phyloP scores from a whole-genome alignment of 2,888 invertebrate species.

The Magallana nippona region DNA sequence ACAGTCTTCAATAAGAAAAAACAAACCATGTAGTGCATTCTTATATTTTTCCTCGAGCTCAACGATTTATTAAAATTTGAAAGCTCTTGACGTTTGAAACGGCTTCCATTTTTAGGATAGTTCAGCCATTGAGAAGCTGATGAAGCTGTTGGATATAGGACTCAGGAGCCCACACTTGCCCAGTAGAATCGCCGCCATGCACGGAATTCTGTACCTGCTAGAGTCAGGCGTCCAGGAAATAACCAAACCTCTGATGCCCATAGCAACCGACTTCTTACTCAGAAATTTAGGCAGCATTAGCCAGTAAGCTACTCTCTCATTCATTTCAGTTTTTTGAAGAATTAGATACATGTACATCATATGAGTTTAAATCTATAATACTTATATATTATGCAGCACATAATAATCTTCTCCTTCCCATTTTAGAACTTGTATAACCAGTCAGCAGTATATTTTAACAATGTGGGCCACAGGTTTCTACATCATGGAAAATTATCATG shows the following conservation, averaged over 20 bases:
- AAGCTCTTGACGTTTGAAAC: no score
- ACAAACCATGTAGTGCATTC: no score
- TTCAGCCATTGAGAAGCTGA: conserved; percentile 84
- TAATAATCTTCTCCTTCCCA: neutral
- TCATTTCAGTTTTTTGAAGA: no score
- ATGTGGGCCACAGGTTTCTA: conserved; percentile 89
- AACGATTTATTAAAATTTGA: no score
- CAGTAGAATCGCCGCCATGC: conserved; percentile 84
- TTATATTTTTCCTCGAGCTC: no score
- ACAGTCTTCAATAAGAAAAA: no score
- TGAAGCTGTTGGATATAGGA: conserved; percentile 83
- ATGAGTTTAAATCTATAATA: no score
- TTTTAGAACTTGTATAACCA: conserved; percentile 76
- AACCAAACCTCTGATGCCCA: conserved; percentile 74
- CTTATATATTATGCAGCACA: no score
- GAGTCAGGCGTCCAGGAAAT: conserved; percentile 81
- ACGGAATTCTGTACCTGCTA: conserved; percentile 85
- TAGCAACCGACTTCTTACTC: conserved; percentile 79
- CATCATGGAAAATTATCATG: conserved; percentile 84
- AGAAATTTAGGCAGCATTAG: conserved; percentile 76
- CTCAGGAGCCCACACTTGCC: conserved; percentile 85
- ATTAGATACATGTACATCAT: no score
- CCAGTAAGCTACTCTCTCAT: conserved; percentile 69
- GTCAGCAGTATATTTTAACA: conserved; percentile 85
- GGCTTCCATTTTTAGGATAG: conserved; percentile 76